phyloP scores from a whole-genome alignment of 2,797 vertebrate species.

The Sarcoramphus papa region DNA sequence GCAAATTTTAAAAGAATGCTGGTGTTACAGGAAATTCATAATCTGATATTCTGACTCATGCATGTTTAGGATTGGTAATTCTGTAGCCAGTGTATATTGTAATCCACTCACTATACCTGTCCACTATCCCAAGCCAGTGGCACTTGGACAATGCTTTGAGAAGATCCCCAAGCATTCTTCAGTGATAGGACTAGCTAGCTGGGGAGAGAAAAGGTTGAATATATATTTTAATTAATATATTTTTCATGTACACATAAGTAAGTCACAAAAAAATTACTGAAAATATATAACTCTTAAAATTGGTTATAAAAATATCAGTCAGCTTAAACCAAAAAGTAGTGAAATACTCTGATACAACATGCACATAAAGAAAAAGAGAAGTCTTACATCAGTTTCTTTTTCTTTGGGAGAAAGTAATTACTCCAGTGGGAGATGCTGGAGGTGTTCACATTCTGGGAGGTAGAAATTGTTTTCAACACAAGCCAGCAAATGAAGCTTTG shows the following conservation, averaged over 20 bases:
- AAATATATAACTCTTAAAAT: background rate
- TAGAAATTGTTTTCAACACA: background rate
- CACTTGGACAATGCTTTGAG: background rate
- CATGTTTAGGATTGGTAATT: background rate
- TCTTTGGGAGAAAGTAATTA: background rate
- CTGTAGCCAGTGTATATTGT: background rate
- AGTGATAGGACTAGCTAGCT: background rate
- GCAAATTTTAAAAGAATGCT: background rate
- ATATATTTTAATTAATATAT: background rate
- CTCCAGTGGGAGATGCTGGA: background rate
- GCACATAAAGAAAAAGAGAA: background rate
- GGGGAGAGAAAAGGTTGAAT: background rate
- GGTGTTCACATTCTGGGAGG: background rate
- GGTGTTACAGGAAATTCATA: background rate
- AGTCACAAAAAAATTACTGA: background rate
- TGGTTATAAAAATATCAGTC: background rate
- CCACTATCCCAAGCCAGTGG: background rate
- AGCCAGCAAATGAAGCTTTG: background rate
- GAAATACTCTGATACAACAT: background rate
- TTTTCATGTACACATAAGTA: background rate
- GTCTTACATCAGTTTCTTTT: background rate
- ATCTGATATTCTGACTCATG: background rate
- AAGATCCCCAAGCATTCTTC: background rate
- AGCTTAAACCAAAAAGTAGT: background rate
- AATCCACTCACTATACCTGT: background rate